Evolutionary conservation across 2,797 vertebrate species (phyloP).

Genomic region (Pelochelys cantorii): DNA sequence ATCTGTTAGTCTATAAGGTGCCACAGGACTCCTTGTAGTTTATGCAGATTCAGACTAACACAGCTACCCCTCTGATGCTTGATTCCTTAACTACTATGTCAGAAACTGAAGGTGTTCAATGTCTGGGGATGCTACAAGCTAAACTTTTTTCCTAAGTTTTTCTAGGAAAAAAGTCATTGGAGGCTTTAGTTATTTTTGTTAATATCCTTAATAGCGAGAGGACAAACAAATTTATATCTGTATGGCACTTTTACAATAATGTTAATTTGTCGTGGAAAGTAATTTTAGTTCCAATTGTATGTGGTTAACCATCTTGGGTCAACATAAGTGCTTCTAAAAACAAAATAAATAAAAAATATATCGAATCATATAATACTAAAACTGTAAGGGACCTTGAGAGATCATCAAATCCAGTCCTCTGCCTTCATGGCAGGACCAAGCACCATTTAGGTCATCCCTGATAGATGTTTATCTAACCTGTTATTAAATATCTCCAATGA

Average conservation of each 20-base stretch:
- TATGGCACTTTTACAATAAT: neutral
- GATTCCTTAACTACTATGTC: neutral
- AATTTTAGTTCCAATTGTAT: neutral
- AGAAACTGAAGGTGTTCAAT: neutral
- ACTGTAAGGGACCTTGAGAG: too few species aligned
- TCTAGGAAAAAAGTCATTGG: neutral
- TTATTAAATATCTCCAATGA: too few species aligned
- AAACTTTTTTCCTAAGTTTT: accelerated
- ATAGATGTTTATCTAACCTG: too few species aligned
- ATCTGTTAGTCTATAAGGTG: too few species aligned
- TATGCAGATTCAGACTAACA: too few species aligned
- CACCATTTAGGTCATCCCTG: too few species aligned
- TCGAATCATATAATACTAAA: too few species aligned
- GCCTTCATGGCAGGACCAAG: too few species aligned
- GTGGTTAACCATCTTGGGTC: neutral
- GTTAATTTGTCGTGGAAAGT: neutral
- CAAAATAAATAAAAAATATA: neutral
- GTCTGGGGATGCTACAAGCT: neutral
- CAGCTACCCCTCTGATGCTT: too few species aligned
- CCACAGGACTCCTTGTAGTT: too few species aligned
- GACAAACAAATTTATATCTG: neutral
- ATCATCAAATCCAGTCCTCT: too few species aligned
- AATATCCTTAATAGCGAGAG: neutral
- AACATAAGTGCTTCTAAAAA: neutral
- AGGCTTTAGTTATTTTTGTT: neutral